Base-by-base conservation (phyloP, 2,113 vertebrate species). In the Melanerpes formicivorus region DNA sequence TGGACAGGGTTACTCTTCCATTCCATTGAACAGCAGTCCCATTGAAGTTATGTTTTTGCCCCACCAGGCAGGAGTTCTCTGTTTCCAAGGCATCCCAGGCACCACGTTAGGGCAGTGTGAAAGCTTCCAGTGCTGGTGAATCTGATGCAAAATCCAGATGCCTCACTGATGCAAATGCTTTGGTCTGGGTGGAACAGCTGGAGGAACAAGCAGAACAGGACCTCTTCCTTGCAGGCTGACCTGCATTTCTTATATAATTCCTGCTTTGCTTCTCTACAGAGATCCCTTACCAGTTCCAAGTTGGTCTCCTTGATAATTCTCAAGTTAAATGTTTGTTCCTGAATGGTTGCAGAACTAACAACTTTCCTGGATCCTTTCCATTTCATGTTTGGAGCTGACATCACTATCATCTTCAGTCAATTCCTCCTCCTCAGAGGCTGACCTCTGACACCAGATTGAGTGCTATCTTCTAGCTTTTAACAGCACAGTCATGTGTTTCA, bases 21-120 rank as follows among this genome's bases (percentile, higher is more conserved):
- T 63, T 78, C 76, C 84, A 48, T 9, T 30, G 17, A 29, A 3
- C 12, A 11, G 15, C 14, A 18, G 66, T 89, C 71, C 34, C 58
- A 9, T 0, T 14, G 29, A 11, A 48, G 13, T 56, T 11, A 0
- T 18, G 26, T 27, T 30, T 63, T n/a, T 67, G 12, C 65, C 79
- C 34, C 76, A 30, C 22, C 50, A 22, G 44, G 54, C 54, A 71
- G n/a, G 23, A 40, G 15, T 3, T 84, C 15, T 84, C 23, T 15
- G 3, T 18, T 63, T 59, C 40, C 37, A 19, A 14, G 44, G 44
- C 58, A n/a, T 12, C 26, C 48, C 72, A 37, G 5, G 17, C 37
- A 6, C 13, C 1, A 2, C 0, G 0, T 15, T 8, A 0, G 34
- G 26, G 34, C 27, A 12, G 19, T 0, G 0, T 16, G 37, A 87